Evolutionary conservation across 2,797 vertebrate genomes (phyloP).

Genomic region (Sparus aurata): DNA sequence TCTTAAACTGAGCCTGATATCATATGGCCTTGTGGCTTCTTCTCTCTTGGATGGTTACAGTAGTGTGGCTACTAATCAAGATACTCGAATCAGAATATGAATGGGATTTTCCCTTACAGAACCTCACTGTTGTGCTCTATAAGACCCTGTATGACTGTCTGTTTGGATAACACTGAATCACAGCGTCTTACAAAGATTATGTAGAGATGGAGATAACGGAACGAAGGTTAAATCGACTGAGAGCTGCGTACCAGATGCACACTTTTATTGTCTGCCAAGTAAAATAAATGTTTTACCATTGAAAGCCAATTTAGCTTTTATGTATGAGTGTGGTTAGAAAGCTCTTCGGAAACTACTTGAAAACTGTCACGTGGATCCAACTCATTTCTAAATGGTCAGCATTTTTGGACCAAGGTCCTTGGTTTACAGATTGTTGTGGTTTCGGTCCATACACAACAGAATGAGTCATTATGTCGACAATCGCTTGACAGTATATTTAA

Average conservation of each 20-base stretch:
- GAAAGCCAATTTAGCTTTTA: neutral
- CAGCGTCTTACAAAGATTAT: neutral
- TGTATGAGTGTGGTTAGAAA: neutral
- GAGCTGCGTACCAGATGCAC: neutral
- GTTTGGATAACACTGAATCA: too few species aligned
- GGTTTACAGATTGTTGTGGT: neutral
- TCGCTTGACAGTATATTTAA: neutral
- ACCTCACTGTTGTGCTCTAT: too few species aligned
- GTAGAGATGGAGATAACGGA: neutral
- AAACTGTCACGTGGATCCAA: neutral
- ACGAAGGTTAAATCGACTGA: neutral
- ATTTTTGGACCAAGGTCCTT: neutral
- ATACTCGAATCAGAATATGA: too few species aligned
- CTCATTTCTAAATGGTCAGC: neutral
- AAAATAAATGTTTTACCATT: neutral
- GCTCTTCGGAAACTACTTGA: neutral
- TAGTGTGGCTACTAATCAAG: too few species aligned
- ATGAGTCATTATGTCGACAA: neutral
- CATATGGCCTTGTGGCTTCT: too few species aligned
- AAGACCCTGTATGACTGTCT: neutral
- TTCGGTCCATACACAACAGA: neutral
- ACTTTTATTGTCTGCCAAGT: neutral
- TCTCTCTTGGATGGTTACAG: too few species aligned
- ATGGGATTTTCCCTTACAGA: too few species aligned
- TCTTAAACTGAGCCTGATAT: too few species aligned